These are phyloP conservation scores for Silurus lanzhouensis DNA, from an alignment of 2,797 vertebrate genomes.

Conservation along the genomic window DNA sequence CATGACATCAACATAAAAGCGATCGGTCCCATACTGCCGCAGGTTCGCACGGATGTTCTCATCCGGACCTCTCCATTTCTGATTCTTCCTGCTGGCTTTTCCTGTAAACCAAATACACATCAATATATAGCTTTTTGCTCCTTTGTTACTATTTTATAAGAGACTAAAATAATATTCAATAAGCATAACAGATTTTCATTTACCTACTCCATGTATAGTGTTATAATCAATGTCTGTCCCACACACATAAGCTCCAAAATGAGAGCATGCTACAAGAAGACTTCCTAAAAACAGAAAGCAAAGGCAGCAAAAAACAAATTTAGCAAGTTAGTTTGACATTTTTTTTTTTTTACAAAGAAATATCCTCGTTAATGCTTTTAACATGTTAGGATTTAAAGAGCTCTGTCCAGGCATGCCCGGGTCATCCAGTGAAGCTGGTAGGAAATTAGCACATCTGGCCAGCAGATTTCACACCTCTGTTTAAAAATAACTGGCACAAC, in stretches of 20 bases:
- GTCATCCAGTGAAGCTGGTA: constrained; percentile 35
- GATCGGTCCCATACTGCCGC: constrained; percentile 90
- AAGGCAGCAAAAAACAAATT: background rate
- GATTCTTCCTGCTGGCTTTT: constrained; percentile 93
- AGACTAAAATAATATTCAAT: background rate
- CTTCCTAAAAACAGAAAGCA: constrained; percentile 76
- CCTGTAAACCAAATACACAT: constrained; percentile 70
- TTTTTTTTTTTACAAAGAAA: background rate
- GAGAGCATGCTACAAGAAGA: constrained; percentile 92
- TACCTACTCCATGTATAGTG: constrained; percentile 94
- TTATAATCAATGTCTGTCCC: constrained; percentile 97
- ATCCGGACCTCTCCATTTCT: constrained; percentile 97
- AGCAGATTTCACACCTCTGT: constrained; percentile 53
- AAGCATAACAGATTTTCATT: background rate
- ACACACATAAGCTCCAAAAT: constrained; percentile 93
- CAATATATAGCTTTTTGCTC: background rate
- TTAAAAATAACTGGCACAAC: constrained; percentile 17
- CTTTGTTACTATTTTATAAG: background rate
- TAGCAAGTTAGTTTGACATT: background rate
- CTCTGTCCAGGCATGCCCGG: constrained; percentile 30
- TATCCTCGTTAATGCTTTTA: constrained; percentile 8
- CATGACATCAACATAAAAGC: constrained; percentile 87
- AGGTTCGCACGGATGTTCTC: constrained; percentile 97
- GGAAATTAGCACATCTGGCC: constrained; percentile 57
- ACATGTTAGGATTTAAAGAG: constrained; percentile 28